Conservation (phyloP, 2,113 vertebrate genomes). For the Gopherus evgoodei region DNA sequence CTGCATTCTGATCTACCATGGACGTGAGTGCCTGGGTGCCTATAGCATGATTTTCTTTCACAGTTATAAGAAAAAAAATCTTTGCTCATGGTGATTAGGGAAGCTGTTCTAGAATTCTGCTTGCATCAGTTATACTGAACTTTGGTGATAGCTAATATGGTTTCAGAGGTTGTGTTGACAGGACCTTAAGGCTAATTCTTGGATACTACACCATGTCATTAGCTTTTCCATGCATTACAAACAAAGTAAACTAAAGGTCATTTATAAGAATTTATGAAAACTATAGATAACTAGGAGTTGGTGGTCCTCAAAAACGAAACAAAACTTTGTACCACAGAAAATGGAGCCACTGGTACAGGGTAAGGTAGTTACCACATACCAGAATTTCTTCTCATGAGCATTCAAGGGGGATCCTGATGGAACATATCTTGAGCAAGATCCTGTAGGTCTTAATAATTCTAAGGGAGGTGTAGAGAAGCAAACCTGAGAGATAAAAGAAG, state of each 20-base stretch:
- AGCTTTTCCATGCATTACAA: not conserved
- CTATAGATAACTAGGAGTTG: too few relatives aligned
- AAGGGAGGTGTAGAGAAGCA: not conserved
- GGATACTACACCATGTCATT: not conserved
- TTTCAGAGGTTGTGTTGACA: not conserved
- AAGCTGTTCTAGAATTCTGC: not conserved
- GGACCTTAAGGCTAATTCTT: not conserved
- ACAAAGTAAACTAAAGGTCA: not conserved
- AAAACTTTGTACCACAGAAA: not conserved
- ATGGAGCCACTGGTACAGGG: not conserved
- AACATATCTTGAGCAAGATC: not conserved
- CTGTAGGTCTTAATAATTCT: not conserved
- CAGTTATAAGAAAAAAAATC: not conserved
- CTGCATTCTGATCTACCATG: not conserved
- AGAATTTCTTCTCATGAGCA: not conserved
- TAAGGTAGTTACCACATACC: not conserved
- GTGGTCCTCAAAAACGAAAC: too few relatives aligned
- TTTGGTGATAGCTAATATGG: not conserved
- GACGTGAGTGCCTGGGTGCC: not conserved
- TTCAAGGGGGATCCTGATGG: not conserved
- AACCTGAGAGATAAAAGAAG: not conserved
- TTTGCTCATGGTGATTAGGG: not conserved
- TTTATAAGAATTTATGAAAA: not conserved
- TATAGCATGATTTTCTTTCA: not conserved
- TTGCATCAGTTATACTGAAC: not conserved